These are phyloP conservation scores for Ceratitis capitata DNA, from an alignment of 1,140 invertebrate species.

Conservation along the genomic window DNA sequence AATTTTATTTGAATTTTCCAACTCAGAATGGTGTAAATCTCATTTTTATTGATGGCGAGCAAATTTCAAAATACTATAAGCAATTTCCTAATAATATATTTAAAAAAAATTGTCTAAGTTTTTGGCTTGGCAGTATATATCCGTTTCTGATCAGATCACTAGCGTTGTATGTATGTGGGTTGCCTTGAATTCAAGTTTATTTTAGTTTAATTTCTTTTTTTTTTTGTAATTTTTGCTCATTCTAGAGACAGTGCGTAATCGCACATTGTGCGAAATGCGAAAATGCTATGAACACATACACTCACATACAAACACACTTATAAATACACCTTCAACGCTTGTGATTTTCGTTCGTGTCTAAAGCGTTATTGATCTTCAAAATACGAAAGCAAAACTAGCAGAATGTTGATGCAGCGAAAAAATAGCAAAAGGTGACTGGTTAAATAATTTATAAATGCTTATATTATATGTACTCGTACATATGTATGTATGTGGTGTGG, in stretches of 20 bases:
- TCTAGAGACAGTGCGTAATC: conserved; percentile 23
- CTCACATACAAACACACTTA: no score
- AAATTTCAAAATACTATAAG: not conserved
- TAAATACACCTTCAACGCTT: not conserved
- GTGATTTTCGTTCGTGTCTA: not conserved
- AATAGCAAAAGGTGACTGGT: conserved; percentile 9
- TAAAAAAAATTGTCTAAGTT: not conserved
- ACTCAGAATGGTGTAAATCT: no score
- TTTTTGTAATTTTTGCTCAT: not conserved
- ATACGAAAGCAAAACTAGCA: conserved; percentile 20
- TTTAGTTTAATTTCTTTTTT: not conserved
- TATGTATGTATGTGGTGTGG: no score
- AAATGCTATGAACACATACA: no score
- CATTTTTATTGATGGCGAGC: no score
- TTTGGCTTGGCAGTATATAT: not conserved
- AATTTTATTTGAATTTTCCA: no score
- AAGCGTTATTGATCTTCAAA: conserved; percentile 35
- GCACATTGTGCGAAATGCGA: no score
- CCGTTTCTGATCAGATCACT: conserved; percentile 14
- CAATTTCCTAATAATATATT: not conserved
- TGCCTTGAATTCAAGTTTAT: conserved; percentile 36
- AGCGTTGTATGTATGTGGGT: conserved; percentile 12
- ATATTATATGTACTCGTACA: not conserved
- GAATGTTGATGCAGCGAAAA: not conserved
- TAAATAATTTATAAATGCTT: no score